phyloP scores from a whole-genome alignment of 2,797 vertebrate genomes.

The Girardinus metallicus region DNA sequence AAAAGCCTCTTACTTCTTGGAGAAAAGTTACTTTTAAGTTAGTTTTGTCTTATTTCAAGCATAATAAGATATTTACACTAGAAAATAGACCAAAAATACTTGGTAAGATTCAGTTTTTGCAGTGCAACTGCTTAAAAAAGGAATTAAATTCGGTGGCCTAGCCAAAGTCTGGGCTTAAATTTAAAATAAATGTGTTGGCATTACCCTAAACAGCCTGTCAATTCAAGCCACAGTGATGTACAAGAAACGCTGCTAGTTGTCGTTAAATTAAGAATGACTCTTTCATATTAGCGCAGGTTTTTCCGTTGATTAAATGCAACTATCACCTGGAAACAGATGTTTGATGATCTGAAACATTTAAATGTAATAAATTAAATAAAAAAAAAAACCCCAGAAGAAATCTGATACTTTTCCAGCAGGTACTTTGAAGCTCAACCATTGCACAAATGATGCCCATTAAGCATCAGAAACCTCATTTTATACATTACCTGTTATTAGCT shows the following conservation, averaged over 20 bases:
- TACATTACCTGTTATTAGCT: slow-evolving; percentile 16
- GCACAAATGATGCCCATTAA: slow-evolving; percentile 5
- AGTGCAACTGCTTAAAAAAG: neutral
- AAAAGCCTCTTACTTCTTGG: too few relatives aligned
- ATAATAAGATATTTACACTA: too few relatives aligned
- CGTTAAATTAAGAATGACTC: neutral
- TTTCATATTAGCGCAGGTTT: neutral
- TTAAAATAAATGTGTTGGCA: neutral
- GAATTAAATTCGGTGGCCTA: neutral
- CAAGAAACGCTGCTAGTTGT: neutral
- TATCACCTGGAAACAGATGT: neutral
- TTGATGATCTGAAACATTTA: neutral
- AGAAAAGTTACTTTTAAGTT: too few relatives aligned
- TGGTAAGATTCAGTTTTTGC: too few relatives aligned
- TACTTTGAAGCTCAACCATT: slow-evolving; percentile 23
- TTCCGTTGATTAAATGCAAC: neutral
- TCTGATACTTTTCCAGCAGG: neutral
- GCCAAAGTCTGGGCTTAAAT: neutral
- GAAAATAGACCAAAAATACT: too few relatives aligned
- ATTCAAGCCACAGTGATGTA: neutral
- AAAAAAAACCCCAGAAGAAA: neutral
- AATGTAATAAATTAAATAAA: neutral
- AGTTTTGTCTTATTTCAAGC: too few relatives aligned
- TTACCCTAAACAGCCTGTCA: neutral
- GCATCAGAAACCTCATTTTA: slow-evolving; percentile 16